A percentile compares a stretch with the other conserved stretches of the same genome.
These are phyloP conservation scores for Palythoa grandiflora DNA, from an alignment of 92 coral and sea anemone species.

Conservation along the genomic window DNA sequence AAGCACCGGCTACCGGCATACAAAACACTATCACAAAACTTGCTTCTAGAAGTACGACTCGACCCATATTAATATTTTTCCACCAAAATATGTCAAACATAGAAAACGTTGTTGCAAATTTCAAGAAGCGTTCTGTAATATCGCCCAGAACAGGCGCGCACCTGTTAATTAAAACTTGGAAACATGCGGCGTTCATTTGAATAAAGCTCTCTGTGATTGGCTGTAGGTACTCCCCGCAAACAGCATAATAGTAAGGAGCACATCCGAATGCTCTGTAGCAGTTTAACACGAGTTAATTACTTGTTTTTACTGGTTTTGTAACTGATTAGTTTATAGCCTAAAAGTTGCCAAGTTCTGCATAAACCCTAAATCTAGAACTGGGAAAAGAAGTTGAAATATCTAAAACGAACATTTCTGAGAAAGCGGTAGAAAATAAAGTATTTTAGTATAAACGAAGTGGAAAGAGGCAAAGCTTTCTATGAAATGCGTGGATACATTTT, in stretches of 20 bases:
- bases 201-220: slow-evolving; percentile 15
- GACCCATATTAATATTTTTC: slow-evolving; percentile 11
- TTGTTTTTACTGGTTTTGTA: slow-evolving; percentile 27
- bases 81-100: slow-evolving; percentile 11
- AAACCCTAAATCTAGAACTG: background rate
- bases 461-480: background rate
- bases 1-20: background rate
- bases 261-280: slow-evolving; percentile 28
- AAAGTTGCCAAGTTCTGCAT: background rate
- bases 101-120: slow-evolving; percentile 6
- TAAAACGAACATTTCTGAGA: background rate
- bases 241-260: slow-evolving; percentile 27
- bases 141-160: slow-evolving; percentile 27
- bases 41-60: background rate
- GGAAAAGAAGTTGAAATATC: background rate
- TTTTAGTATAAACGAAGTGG: background rate
- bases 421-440: too few relatives aligned
- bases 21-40: background rate
- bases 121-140: slow-evolving; percentile 27
- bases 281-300: slow-evolving; percentile 33
- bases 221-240: background rate
- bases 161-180: slow-evolving; percentile 39
- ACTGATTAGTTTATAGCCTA: slow-evolving; percentile 13
- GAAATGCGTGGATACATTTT: background rate
- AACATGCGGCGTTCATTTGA: slow-evolving; percentile 27